Evolutionary conservation across 2,113 vertebrate genomes (phyloP), one percentile per base, ranked within the genome.

Genomic region (Triplophysa siluroides): DNA sequence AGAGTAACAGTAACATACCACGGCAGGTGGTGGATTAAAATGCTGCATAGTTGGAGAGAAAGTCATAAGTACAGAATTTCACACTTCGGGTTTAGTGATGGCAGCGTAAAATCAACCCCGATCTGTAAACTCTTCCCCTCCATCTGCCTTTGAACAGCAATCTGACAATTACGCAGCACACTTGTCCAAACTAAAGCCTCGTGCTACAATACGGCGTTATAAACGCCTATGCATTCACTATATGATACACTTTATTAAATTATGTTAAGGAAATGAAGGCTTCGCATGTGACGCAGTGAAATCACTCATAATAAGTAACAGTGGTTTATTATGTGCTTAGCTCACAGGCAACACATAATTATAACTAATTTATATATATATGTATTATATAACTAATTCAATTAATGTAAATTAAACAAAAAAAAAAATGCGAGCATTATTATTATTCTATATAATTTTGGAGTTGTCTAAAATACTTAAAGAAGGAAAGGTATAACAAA

Each of bases 11-110:
- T 29, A 83, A 83, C 88, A 89, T 77, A 23, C 26, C 26, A 23
- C 33, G 83, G 80, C 50, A 65, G 78, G 81, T 79, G 58, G 23
- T 60, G 72, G 75, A 68, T 79, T 60, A 76, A 83, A 77, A 66
- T 72, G 81, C 85, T 52, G 61, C 88, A 87, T 91, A 86, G 86
- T 86, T 87, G 29, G 62, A 64, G 21, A 19, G 24, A 56, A 26
- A 76, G 86, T 90, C 89, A 91, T 79, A 29, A 26, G 45, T 86
- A 60, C 68, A 63, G 54, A 64, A 67, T 54, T 81, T 78, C 82
- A 74, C 80, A 69, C 78, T 66, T 78, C 12, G 26, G 13, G 50
- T 38, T 71, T 23, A 62, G 24, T 78, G 56, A 75, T 33, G 54
- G 24, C 24, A 16, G 33, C 29, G 61, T 78, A 76, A 87, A 84